These are phyloP conservation scores for Zeus faber DNA, from an alignment of 2,113 vertebrate species.

Conservation along the genomic window DNA sequence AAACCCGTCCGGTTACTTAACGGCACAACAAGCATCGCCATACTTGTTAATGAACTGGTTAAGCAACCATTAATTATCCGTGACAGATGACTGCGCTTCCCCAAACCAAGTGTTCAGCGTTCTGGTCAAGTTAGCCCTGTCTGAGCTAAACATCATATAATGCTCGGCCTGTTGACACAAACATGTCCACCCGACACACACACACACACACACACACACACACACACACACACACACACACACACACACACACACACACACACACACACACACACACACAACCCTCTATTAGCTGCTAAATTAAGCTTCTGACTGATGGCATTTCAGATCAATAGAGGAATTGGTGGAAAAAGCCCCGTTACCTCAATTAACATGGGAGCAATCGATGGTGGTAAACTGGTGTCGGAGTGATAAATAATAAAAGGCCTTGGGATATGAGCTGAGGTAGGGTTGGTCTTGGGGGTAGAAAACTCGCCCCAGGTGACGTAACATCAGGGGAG, in stretches of 20 bases:
- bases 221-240: neutral
- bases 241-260: constrained; percentile 7
- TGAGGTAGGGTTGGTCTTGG: constrained; percentile 7
- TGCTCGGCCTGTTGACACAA: neutral
- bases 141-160: constrained; percentile 4
- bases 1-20: neutral
- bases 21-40: neutral
- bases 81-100: neutral
- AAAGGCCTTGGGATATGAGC: constrained; percentile 23
- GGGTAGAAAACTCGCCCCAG: too few species aligned
- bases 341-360: constrained; percentile 59
- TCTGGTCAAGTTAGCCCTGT: neutral
- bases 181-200: constrained; percentile 11
- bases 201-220: constrained; percentile 9
- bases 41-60: neutral
- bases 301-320: constrained; percentile 63
- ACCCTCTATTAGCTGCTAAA: constrained; percentile 69
- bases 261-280: constrained; percentile 37
- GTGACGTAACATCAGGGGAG: constrained; percentile 23
- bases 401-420: constrained; percentile 45
- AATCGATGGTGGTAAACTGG: constrained; percentile 53
- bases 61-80: neutral
- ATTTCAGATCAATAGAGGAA: constrained; percentile 66
- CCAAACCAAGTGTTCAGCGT: too few species aligned
- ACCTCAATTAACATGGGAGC: constrained; percentile 60